phyloP scores from a whole-genome alignment of 2,797 vertebrate species.

The Falco columbarius region DNA sequence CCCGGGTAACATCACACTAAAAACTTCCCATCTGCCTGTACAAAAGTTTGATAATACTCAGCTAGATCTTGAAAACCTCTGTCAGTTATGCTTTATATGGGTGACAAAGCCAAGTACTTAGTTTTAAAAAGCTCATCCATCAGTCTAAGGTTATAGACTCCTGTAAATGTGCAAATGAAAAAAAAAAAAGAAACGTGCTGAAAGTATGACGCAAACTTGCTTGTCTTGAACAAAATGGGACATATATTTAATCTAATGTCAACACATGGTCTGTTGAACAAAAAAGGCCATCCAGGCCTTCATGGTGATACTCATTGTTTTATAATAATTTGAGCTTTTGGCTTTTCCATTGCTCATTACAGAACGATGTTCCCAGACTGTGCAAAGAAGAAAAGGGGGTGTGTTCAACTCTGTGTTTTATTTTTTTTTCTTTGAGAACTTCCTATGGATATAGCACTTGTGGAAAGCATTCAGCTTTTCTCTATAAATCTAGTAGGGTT shows the following conservation, averaged over 20 bases:
- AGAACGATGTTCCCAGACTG: background rate
- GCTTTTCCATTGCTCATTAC: background rate
- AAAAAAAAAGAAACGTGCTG: background rate
- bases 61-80: background rate
- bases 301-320: background rate
- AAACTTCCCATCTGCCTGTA: background rate
- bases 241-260: background rate
- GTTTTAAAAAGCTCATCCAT: background rate
- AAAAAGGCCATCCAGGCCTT: background rate
- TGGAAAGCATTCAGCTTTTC: background rate
- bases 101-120: background rate
- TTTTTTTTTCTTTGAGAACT: constrained; percentile 7
- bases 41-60: background rate
- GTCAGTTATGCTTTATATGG: background rate
- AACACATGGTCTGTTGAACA: background rate
- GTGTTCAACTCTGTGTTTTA: background rate
- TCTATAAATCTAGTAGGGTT: background rate
- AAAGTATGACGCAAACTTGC: background rate
- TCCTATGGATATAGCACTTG: background rate
- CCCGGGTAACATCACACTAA: background rate
- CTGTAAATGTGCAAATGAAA: background rate
- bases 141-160: background rate
- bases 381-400: background rate
- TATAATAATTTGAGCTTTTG: background rate
- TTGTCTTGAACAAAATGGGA: background rate